A percentile compares a stretch with the other conserved stretches of the same genome.
Evolutionary conservation across 53 echinoderm and acorn worm species (phyloP).

Genomic region (Henricia sp.): DNA sequence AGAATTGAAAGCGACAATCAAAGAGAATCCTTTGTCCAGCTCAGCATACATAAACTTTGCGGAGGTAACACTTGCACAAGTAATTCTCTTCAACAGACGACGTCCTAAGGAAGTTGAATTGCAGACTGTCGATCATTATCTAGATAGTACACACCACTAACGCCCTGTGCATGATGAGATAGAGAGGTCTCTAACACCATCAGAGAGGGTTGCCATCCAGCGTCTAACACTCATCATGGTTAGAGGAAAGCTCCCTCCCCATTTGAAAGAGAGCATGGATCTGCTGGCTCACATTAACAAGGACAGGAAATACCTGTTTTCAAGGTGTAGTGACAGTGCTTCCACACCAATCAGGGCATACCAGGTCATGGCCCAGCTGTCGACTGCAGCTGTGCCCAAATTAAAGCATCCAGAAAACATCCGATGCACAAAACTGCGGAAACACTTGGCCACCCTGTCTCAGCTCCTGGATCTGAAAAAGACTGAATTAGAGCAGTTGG

Average conservation of each 20-base stretch:
- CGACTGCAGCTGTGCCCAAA: neutral
- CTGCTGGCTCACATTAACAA: slow-evolving; percentile 22
- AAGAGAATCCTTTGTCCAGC: neutral
- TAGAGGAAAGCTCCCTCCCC: slow-evolving; percentile 36
- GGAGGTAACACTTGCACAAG: slow-evolving; percentile 33
- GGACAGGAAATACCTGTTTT: slow-evolving; percentile 17
- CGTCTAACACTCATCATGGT: slow-evolving; percentile 52
- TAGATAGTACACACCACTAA: neutral
- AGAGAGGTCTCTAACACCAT: slow-evolving; percentile 13
- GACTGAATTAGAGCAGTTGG: slow-evolving; percentile 62
- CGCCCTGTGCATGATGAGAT: slow-evolving; percentile 61
- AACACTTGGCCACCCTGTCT: slow-evolving; percentile 66
- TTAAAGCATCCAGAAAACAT: slow-evolving; percentile 61
- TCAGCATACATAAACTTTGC: slow-evolving; percentile 18
- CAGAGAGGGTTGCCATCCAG: slow-evolving; percentile 49
- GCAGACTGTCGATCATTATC: slow-evolving; percentile 14
- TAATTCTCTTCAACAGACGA: slow-evolving; percentile 56
- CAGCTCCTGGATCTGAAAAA: slow-evolving; percentile 54
- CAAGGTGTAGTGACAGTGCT: slow-evolving; percentile 14
- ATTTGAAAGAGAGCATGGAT: slow-evolving; percentile 46
- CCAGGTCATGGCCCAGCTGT: neutral
- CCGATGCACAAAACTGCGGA: slow-evolving; percentile 63
- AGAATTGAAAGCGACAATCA: slow-evolving; percentile 21
- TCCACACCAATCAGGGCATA: slow-evolving; percentile 22
- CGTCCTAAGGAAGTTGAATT: slow-evolving; percentile 50